Percentiles rank a stretch among this genome's conserved stretches.
Evolutionary conservation across 2,113 vertebrate genomes (phyloP).

Genomic region (Orthonyx spaldingii): DNA sequence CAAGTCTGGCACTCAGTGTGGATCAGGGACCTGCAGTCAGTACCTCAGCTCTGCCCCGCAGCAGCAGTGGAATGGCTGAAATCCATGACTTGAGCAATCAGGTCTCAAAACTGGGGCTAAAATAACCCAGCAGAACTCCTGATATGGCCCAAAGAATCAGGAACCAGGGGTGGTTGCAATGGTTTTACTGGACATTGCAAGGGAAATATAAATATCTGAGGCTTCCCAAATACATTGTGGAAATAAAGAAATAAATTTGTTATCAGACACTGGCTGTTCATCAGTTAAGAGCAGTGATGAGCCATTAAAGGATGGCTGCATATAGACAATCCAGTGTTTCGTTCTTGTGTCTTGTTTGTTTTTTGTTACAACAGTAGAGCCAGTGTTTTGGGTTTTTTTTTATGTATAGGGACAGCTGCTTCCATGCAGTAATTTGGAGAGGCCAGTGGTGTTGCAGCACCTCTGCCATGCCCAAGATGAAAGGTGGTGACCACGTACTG

Average conservation of each 20-base stretch:
- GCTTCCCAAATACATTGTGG: background rate
- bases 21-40: background rate
- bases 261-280: background rate
- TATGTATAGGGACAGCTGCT: background rate
- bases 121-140: background rate
- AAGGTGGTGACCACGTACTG: accelerated
- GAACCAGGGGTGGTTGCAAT: background rate
- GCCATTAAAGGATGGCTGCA: background rate
- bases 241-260: background rate
- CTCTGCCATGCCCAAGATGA: background rate
- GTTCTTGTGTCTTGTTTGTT: background rate
- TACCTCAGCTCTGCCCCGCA: background rate
- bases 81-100: background rate
- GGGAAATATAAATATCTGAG: background rate
- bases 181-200: background rate
- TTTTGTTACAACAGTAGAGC: background rate
- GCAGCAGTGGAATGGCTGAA: background rate
- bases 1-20: background rate
- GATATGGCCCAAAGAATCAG: background rate
- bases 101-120: background rate
- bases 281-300: background rate
- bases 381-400: too few species aligned
- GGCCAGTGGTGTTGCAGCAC: background rate
- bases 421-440: background rate
- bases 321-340: background rate